phyloP scores from a whole-genome alignment of 2,888 invertebrate genomes.

The Crocallis elinguaria region DNA sequence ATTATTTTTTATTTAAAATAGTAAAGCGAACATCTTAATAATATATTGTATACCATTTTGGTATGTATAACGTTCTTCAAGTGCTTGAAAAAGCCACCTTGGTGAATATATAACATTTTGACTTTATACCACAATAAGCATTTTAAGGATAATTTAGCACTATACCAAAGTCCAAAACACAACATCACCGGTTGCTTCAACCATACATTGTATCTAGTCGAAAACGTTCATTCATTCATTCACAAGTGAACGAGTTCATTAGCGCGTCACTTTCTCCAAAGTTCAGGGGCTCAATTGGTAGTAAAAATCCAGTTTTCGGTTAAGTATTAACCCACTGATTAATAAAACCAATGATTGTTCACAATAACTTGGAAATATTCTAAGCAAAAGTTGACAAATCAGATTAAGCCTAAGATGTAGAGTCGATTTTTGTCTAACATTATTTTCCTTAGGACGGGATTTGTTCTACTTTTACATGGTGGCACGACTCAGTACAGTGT shows the following conservation, averaged over 20 bases:
- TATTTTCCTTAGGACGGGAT: conserved; percentile 68
- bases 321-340: not conserved
- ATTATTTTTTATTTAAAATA: conserved; percentile 19
- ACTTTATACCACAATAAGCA: not conserved
- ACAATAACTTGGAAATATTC: too few relatives aligned
- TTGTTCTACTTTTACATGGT: conserved; percentile 21
- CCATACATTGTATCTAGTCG: not conserved
- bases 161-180: too few relatives aligned
- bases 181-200: not conserved
- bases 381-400: too few relatives aligned
- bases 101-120: not conserved
- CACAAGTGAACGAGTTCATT: conserved; percentile 2
- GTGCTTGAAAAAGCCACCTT: not conserved
- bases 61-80: not conserved
- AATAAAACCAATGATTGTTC: too few relatives aligned
- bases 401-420: conserved; percentile 8
- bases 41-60: conserved; percentile 1
- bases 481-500: conserved; percentile 52
- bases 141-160: too few relatives aligned
- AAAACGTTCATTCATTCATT: not conserved
- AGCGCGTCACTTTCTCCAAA: not conserved
- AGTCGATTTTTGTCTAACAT: conserved; percentile 31
- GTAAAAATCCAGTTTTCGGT: not conserved
- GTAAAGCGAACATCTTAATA: conserved; percentile 14
- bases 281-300: too few relatives aligned